Base-by-base conservation (phyloP, 2,113 vertebrate genomes). In the Ophthalmolycus amberensis region DNA sequence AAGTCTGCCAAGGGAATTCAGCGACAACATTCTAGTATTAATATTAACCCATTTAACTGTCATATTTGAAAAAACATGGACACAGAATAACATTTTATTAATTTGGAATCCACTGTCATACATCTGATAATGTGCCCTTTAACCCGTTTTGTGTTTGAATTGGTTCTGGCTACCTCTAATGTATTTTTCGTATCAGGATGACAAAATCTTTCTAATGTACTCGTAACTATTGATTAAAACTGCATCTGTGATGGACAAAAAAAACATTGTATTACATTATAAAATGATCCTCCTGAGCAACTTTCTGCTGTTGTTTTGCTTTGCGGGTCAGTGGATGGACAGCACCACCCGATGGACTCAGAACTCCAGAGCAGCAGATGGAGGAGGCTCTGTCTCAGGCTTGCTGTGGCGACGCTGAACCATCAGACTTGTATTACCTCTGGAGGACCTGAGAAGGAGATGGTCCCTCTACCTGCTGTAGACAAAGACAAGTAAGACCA, bases 1-100 rank as follows among this genome's bases (percentile, higher is more conserved):
- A 95, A 71, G 89, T 96, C 74, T 95, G 93, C 77, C 88, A 94
- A 93, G 94, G 94, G 52, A 74, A 48, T 59, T 40, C 25, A 73
- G 20, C n/a, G 9, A 50, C 58, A 71, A 67, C 67, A 71, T 29
- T 66, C 20, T 15, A 25, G 9, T 50, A 52, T 63, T 32, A 25
- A 27, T 65, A 60, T 70, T 9, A 60, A 48, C 20, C 62, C 18
- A 62, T 16, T 70, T 14, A 27, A 59, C 27, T 62, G 6, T 9
- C 2, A 3, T 58, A 14, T 25, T 32, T 63, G 32, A 71, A 42
- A 52, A 40, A 44, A 34, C 10, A 27, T 9, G 71, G 68, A 60
- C 6, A 50, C n/a, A 68, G 11, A 65, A 75, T 40, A 15, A 46
- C 18, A 18, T 74, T 50, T 50, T 0, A 22, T 32, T 62, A 1